Base-by-base conservation (phyloP, 2,113 vertebrate species). In the Peromyscus maniculatus region DNA sequence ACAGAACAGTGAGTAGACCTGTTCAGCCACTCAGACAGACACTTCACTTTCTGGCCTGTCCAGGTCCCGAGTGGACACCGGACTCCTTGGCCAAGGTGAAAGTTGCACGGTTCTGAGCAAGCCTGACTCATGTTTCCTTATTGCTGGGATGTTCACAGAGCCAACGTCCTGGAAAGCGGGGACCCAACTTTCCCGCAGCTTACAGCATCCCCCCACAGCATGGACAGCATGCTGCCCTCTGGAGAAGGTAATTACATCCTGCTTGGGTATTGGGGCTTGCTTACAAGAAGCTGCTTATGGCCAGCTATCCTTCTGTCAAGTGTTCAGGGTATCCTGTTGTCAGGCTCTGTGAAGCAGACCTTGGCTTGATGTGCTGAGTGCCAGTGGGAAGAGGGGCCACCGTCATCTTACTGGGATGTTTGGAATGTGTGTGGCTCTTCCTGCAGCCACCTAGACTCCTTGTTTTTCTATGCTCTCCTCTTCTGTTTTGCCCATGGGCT, bases 191-290 rank as follows among this genome's bases (percentile, higher is more conserved):
- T 99, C 95, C 99, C 99, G 0, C 99, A 99, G 93, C 99, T 99
- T 84, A 99, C 99, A 0, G 98, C 99, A 0, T 99, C 99, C 16
- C 99, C 99, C 1, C 99, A 99, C 98, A 99, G 99, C 96, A 99
- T 99, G 99, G 99, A 99, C 98, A 99, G 99, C 0, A 98, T 99
- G 95, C 99, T 99, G 91, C 99, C 99, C 93, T 99, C 99, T 88
- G 99, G 99, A 98, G 99, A 99, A 97, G 99, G 99, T 99, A 99
- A 98, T 43, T 96, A 75, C 92, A 57, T 62, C 16, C 89, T 9
- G 31, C 75, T 0, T 21, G 91, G 84, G 89, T 57, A 8, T 15
- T 0, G 21, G 90, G 93, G 71, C 71, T 97, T n/a, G 15, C 64
- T 84, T 2, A 0, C 1, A 10, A 89, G 80, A 43, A 78, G 91